A percentile compares a stretch with the other conserved stretches of the same genome.
These are phyloP conservation scores for Megalurothrips usitatus DNA, from an alignment of 2,888 invertebrate genomes.

Conservation along the genomic window DNA sequence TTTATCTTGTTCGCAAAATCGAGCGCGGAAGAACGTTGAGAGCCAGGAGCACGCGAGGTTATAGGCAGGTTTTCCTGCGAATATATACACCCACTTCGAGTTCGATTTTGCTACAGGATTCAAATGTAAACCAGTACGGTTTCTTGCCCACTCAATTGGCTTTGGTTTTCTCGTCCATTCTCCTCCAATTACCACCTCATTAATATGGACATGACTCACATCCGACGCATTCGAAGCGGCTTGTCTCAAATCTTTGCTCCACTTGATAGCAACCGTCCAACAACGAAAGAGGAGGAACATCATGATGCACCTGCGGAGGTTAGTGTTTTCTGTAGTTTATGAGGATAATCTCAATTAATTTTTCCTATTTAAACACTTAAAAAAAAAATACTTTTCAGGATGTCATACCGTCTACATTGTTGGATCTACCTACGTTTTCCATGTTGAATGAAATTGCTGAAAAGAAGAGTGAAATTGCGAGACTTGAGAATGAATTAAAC, in stretches of 20 bases:
- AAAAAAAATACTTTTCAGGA: not conserved
- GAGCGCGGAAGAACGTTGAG: too few species aligned
- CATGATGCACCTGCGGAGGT: not conserved
- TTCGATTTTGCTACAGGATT: not conserved
- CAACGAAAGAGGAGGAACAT: not conserved
- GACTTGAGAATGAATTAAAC: not conserved
- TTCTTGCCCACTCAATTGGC: not conserved
- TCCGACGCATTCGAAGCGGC: not conserved
- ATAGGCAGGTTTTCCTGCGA: too few species aligned
- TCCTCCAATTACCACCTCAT: not conserved
- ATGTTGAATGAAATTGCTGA: not conserved
- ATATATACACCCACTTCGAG: too few species aligned
- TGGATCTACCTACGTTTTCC: not conserved
- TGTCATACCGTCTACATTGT: not conserved
- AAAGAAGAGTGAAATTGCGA: not conserved
- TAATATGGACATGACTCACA: not conserved
- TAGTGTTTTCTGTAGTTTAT: not conserved
- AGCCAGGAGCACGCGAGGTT: too few species aligned
- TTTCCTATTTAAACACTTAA: not conserved
- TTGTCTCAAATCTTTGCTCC: not conserved
- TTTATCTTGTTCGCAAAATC: too few species aligned
- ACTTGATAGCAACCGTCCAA: too few species aligned
- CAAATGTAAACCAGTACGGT: not conserved
- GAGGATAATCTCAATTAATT: not conserved
- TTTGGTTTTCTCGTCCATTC: not conserved